Evolutionary conservation across 2,797 vertebrate species (phyloP).

Genomic region (Pelochelys cantorii): DNA sequence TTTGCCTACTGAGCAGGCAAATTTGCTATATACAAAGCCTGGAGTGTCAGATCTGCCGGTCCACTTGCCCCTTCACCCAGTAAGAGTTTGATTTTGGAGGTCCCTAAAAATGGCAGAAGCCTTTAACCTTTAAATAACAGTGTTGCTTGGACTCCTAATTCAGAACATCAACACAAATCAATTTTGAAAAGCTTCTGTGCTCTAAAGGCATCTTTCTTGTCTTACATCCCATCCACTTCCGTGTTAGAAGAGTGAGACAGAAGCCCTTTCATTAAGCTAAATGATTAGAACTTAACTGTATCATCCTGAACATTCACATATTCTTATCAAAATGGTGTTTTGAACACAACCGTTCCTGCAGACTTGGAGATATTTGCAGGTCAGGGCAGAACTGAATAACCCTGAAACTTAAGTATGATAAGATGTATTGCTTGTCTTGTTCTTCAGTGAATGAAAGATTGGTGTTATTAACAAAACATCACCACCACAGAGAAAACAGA

Average conservation of each 20-base stretch:
- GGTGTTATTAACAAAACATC: background rate
- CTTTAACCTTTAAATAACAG: background rate
- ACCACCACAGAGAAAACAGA: fast-evolving
- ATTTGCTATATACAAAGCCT: background rate
- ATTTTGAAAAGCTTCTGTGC: background rate
- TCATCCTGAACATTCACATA: background rate
- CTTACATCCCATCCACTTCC: background rate
- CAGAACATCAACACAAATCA: background rate
- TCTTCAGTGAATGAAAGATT: background rate
- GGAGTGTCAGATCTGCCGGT: background rate
- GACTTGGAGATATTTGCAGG: background rate
- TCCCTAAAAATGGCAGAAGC: background rate
- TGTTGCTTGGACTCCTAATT: background rate
- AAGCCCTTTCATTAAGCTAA: background rate
- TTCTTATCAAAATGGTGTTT: background rate
- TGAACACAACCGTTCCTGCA: background rate
- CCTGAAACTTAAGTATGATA: background rate
- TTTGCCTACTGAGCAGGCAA: background rate
- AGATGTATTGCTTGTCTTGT: background rate
- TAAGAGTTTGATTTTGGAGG: background rate
- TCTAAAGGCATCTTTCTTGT: background rate
- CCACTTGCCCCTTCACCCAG: background rate
- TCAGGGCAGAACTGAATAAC: background rate
- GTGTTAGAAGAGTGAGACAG: background rate
- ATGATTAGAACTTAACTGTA: background rate